Percentiles rank a stretch among this genome's conserved stretches.
phyloP scores from a whole-genome alignment of 1,140 invertebrate species.

The Metaphire vulgaris region DNA sequence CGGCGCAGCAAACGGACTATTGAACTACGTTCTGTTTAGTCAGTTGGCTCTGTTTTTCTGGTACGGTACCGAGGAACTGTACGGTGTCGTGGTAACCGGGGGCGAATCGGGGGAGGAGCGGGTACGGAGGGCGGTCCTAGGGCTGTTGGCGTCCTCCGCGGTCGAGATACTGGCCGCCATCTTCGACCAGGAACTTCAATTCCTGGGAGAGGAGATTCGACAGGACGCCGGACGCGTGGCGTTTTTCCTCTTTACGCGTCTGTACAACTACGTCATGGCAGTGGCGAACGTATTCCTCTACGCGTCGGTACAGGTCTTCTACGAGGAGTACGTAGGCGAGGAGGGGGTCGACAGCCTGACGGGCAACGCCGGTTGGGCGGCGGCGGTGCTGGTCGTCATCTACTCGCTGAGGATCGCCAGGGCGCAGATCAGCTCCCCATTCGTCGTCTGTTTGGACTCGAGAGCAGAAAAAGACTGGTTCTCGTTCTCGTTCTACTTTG shows the following conservation, averaged over 20 bases:
- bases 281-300: background rate
- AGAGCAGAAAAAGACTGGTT: background rate
- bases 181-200: background rate
- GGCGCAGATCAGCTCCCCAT: background rate
- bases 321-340: background rate
- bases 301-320: background rate
- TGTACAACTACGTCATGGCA: background rate
- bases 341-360: background rate
- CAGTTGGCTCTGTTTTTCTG: background rate
- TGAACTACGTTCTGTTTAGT: background rate
- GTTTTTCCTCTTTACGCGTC: background rate
- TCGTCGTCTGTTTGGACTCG: background rate
- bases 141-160: background rate
- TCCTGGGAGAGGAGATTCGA: background rate
- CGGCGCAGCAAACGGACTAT: background rate
- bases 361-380: background rate
- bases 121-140: background rate
- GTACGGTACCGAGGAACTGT: background rate
- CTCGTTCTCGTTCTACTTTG: background rate
- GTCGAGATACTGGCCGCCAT: background rate
- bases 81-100: background rate
- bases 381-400: background rate
- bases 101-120: background rate
- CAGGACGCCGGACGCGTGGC: background rate
- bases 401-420: background rate